phyloP scores from a whole-genome alignment of 2,888 invertebrate species.

The Acanthosepion esculentum region DNA sequence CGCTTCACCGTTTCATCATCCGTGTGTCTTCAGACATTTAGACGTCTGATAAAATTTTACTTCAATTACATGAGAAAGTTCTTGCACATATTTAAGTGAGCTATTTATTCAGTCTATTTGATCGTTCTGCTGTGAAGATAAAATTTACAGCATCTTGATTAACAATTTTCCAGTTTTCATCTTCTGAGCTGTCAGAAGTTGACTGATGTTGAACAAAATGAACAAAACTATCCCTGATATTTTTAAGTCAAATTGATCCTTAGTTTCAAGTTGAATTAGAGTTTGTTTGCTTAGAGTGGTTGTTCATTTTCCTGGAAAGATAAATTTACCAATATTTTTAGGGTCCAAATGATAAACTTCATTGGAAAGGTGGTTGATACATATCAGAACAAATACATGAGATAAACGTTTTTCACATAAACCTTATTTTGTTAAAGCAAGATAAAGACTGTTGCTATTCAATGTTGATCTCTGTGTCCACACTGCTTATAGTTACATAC shows the following conservation, averaged over 20 bases:
- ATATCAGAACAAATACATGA: not conserved
- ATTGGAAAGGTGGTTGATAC: not conserved
- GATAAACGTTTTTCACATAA: not conserved
- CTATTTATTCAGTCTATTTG: not conserved
- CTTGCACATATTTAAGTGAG: not conserved
- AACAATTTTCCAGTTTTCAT: not conserved
- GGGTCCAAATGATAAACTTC: not conserved
- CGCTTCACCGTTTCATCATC: not conserved
- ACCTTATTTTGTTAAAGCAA: not conserved
- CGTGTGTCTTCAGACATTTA: not conserved
- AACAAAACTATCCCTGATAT: not conserved
- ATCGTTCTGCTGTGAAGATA: not conserved
- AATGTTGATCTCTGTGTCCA: no score
- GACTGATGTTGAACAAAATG: not conserved
- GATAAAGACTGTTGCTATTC: no score
- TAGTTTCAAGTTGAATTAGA: accelerated
- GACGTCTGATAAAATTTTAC: no score
- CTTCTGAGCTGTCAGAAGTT: not conserved
- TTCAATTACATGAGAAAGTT: not conserved
- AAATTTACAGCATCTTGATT: not conserved
- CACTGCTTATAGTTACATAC: no score
- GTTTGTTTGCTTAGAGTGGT: not conserved
- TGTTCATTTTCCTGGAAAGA: not conserved
- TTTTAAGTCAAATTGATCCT: not conserved
- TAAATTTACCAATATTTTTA: not conserved